Evolutionary conservation across 2,888 invertebrate species (phyloP), one percentile per base, ranked within the genome.

Genomic region (Stenoptilia bipunctidactyla): DNA sequence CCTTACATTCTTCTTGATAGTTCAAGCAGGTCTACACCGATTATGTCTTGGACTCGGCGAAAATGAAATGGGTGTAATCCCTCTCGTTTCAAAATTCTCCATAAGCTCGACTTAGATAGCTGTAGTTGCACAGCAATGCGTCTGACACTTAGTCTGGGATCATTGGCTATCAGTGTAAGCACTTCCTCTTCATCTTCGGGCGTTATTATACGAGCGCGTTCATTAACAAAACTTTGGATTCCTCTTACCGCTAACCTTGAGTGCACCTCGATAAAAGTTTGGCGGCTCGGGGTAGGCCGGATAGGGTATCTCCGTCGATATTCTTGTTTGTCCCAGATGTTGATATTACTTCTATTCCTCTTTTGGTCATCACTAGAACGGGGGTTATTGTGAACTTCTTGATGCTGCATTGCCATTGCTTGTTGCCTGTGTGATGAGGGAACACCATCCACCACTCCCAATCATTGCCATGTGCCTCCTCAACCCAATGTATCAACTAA

Each of bases 41-140:
- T 33, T 12, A 34, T 13, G 14, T 38, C 33, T 33, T 38, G 33
- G 1, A 38, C 38, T 30, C 33, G 9, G 9, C 15, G 2, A 30
- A 38, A 38, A 38, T 38, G 38, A 33, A 10, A 38, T 3, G 38
- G 30, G 14, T 30, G 33, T 10, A 30, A 14, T 13, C 38, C 38
- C 13, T 38, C 30, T 15, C 15, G 13, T 30, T 30, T 13, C 4
- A 34, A 14, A 5, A 34, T 38, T 37, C 15, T 33, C 33, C 10
- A 15, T 10, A 38, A 15, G 15, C 2, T 14, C 38, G 30, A 38
- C 15, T 3, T 10, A 2, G 27, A 25, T 13, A 13, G 2, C 13
- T n/a, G n/a, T 2, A 2, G 12, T 13, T 15, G 30, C 27, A 2
- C 27, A 8, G 15, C 30, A 6, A 38, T 30, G 2, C 30, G 38